These are phyloP conservation scores for Drosophila mulleri DNA, from an alignment of 2,888 invertebrate genomes.

Conservation along the genomic window DNA sequence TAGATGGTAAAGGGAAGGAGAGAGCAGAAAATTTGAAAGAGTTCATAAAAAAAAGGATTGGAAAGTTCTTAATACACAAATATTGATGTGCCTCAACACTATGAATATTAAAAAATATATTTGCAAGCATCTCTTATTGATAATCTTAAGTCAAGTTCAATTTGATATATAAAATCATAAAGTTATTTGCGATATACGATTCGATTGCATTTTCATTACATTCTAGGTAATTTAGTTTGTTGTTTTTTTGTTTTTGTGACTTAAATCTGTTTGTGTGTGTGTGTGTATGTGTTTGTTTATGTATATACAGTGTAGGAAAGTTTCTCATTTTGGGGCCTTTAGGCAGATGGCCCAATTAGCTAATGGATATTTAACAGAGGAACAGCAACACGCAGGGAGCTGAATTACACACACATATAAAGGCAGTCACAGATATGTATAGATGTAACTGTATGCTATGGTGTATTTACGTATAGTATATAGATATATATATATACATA, in stretches of 20 bases:
- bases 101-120: neutral
- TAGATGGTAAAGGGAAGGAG: too few relatives aligned
- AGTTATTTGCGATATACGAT: constrained; percentile 2
- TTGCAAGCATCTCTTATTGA: neutral
- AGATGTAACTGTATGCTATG: constrained; percentile 7
- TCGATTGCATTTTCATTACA: constrained; percentile 5
- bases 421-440: constrained; percentile 12
- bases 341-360: constrained; percentile 67
- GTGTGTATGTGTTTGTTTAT: neutral
- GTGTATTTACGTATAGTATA: constrained; percentile 1
- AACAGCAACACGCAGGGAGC: constrained; percentile 30
- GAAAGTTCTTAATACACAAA: neutral
- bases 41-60: neutral
- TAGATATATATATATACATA: neutral
- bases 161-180: neutral
- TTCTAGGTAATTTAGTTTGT: neutral
- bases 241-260: neutral
- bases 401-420: constrained; percentile 24
- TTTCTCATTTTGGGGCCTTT: constrained; percentile 25
- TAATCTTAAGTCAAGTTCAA: constrained; percentile 2
- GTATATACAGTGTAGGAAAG: constrained; percentile 16
- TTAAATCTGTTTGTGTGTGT: neutral
- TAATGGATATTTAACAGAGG: constrained; percentile 69
- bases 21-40: neutral
- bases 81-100: neutral